Percentiles rank a stretch among this genome's conserved stretches.
These are phyloP conservation scores for Phrynosoma blainvillii DNA, from an alignment of 2,113 vertebrate genomes.

Conservation along the genomic window DNA sequence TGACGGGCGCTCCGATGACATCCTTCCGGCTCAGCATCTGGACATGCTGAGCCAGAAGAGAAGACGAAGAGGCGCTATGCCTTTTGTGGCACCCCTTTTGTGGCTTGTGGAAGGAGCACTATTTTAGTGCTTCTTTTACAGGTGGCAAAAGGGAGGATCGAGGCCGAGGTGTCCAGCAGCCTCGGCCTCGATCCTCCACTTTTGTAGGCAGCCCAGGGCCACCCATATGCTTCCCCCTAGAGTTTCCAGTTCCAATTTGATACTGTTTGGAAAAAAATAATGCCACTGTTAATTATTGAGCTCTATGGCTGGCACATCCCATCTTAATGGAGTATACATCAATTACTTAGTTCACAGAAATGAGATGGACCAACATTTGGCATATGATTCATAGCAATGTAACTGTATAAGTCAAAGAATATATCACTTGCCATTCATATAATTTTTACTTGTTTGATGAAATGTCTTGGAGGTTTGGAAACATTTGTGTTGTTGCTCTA, in stretches of 20 bases:
- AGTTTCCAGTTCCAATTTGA: constrained; percentile 13
- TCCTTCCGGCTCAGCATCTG: too few relatives aligned
- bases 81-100: too few relatives aligned
- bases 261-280: background rate
- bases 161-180: too few relatives aligned
- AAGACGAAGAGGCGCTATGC: too few relatives aligned
- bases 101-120: too few relatives aligned
- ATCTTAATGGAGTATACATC: background rate
- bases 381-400: background rate
- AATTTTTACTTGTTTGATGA: background rate
- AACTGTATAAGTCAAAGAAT: background rate
- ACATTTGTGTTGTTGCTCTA: background rate
- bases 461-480: background rate
- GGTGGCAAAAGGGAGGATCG: too few relatives aligned
- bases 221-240: too few relatives aligned
- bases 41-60: too few relatives aligned
- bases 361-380: constrained; percentile 1
- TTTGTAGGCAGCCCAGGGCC: too few relatives aligned
- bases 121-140: too few relatives aligned
- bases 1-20: too few relatives aligned
- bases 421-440: background rate
- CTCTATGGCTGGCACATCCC: background rate
- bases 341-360: constrained; percentile 23
- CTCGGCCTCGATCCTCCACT: too few relatives aligned
- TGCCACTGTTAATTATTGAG: constrained; percentile 8